These are phyloP conservation scores for Anthoscopus minutus DNA, from an alignment of 2,113 vertebrate species.

Conservation along the genomic window DNA sequence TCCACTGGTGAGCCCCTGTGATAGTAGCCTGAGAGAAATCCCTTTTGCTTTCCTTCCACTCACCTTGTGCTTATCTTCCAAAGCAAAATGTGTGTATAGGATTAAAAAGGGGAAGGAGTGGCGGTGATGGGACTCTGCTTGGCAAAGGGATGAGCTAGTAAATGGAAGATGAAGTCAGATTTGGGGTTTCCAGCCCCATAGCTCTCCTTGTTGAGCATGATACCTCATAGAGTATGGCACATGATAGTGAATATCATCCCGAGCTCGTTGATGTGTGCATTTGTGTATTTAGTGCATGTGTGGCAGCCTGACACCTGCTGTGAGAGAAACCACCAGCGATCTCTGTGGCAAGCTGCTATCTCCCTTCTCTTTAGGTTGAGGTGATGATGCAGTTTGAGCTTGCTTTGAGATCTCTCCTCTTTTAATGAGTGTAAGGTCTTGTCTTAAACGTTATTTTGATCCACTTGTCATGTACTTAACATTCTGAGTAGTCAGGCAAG, in stretches of 20 bases:
- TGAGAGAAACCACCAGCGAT: background rate
- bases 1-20: background rate
- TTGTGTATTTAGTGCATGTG: background rate
- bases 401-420: background rate
- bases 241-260: background rate
- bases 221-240: background rate
- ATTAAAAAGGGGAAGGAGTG: background rate
- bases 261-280: background rate
- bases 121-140: fast-evolving
- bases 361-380: background rate
- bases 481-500: background rate
- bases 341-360: background rate
- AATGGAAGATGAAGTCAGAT: background rate
- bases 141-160: background rate
- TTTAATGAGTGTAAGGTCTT: background rate
- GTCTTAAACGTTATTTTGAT: conserved; percentile 19
- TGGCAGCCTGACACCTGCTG: background rate
- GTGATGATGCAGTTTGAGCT: background rate
- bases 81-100: background rate
- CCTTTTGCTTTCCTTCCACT: background rate
- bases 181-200: background rate
- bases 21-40: background rate
- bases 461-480: background rate
- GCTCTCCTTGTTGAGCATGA: background rate
- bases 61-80: background rate